phyloP scores from a whole-genome alignment of 1,140 invertebrate genomes.

The Bilobella aurantiaca region DNA sequence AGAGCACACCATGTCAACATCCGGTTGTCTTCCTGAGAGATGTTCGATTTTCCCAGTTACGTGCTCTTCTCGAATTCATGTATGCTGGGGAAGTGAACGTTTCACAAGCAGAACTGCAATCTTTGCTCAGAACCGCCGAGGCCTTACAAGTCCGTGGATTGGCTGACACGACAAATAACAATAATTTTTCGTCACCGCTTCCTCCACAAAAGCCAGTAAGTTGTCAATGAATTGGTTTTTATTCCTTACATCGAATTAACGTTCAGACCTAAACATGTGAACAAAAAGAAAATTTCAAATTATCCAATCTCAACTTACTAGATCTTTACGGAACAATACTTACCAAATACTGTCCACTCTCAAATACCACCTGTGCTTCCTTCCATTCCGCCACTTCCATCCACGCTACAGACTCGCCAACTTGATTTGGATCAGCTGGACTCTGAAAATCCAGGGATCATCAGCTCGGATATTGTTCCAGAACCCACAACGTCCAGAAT shows the following conservation, averaged over 20 bases:
- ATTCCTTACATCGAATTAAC: neutral
- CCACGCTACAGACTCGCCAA: too few relatives aligned
- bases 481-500: too few relatives aligned
- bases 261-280: neutral
- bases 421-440: too few relatives aligned
- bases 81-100: constrained; percentile 85
- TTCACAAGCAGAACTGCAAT: constrained; percentile 71
- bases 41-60: constrained; percentile 67
- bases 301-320: too few relatives aligned
- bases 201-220: constrained; percentile 19
- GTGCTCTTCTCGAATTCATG: constrained; percentile 72
- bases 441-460: too few relatives aligned
- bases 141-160: constrained; percentile 76
- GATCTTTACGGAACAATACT: too few relatives aligned
- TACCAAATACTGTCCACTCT: too few relatives aligned
- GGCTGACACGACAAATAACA: constrained; percentile 47
- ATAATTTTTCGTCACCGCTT: constrained; percentile 10
- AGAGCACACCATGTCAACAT: constrained; percentile 76
- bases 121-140: constrained; percentile 77
- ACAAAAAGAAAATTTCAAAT: too few relatives aligned
- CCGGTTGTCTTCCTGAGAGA: constrained; percentile 76
- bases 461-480: too few relatives aligned
- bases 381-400: too few relatives aligned
- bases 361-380: too few relatives aligned
- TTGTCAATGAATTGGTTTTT: neutral